Percentiles rank a stretch among this genome's conserved stretches.
These are phyloP conservation scores for Horisme vitalbata DNA, from an alignment of 2,888 invertebrate genomes.

Conservation along the genomic window DNA sequence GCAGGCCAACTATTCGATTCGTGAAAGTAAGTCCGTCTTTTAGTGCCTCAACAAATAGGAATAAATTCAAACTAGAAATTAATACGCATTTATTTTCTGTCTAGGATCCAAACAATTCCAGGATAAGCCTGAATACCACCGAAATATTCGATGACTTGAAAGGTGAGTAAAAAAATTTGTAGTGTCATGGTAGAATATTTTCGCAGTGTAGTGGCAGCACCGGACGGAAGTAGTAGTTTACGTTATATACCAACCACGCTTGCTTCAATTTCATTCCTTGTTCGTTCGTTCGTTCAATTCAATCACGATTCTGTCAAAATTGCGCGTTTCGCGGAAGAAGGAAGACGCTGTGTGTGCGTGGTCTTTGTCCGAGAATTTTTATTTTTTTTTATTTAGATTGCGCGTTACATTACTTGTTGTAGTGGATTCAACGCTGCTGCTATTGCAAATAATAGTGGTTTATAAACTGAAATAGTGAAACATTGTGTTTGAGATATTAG, in stretches of 20 bases:
- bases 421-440: slow-evolving; percentile 59
- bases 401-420: slow-evolving; percentile 51
- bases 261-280: too few species aligned
- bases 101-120: slow-evolving; percentile 63
- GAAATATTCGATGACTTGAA: slow-evolving; percentile 61
- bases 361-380: slow-evolving; percentile 69
- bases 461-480: slow-evolving; percentile 52
- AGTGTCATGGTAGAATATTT: slow-evolving; percentile 21
- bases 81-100: slow-evolving; percentile 33
- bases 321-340: slow-evolving; percentile 68
- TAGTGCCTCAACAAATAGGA: background rate
- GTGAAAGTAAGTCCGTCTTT: slow-evolving; percentile 71
- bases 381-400: slow-evolving; percentile 68
- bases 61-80: background rate
- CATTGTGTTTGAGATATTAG: slow-evolving; percentile 50
- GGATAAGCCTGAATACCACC: slow-evolving; percentile 56
- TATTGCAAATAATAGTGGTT: slow-evolving; percentile 56
- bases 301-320: slow-evolving; percentile 33
- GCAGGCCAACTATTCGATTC: slow-evolving; percentile 68
- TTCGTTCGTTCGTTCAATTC: slow-evolving; percentile 2
- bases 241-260: slow-evolving; percentile 17
- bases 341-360: slow-evolving; percentile 64
- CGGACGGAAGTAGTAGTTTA: slow-evolving; percentile 5
- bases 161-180: slow-evolving; percentile 46
- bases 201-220: slow-evolving; percentile 33